Evolutionary conservation across 2,888 invertebrate genomes (phyloP).

Genomic region (Glyphotaelius pellucidus): DNA sequence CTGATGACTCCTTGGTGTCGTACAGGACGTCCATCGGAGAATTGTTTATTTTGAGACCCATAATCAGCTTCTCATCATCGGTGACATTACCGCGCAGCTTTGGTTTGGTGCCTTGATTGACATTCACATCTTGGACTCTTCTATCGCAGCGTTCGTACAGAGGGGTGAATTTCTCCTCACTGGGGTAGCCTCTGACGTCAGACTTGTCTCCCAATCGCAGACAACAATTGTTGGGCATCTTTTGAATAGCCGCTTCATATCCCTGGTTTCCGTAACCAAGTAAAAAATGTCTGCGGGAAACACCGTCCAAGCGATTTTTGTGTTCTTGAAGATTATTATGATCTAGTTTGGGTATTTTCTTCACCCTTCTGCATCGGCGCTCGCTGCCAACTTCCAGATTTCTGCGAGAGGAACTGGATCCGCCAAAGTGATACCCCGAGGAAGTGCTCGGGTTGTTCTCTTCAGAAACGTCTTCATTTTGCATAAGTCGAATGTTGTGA

Average conservation of each 20-base stretch:
- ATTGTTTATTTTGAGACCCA: conserved; percentile 31
- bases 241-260: conserved; percentile 63
- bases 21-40: conserved; percentile 25
- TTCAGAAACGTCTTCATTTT: conserved; percentile 53
- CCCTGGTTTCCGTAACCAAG: conserved; percentile 60
- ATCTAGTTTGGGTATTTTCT: conserved; percentile 67
- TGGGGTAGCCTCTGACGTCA: conserved; percentile 27
- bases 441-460: conserved; percentile 33
- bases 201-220: conserved; percentile 44
- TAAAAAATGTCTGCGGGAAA: conserved; percentile 54
- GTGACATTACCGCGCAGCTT: conserved; percentile 9
- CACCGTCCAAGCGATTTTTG: conserved; percentile 57
- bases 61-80: conserved; percentile 8
- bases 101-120: conserved; percentile 28
- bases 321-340: conserved; percentile 55
- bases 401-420: conserved; percentile 39
- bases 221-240: conserved; percentile 61
- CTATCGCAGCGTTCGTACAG: conserved; percentile 58
- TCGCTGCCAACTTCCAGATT: conserved; percentile 68
- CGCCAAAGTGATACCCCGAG: conserved; percentile 37
- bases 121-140: conserved; percentile 30
- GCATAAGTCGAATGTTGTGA: conserved; percentile 56
- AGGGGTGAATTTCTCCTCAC: conserved; percentile 52
- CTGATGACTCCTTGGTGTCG: conserved; percentile 20
- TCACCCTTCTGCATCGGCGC: conserved; percentile 68